Evolutionary conservation across 2,113 vertebrate species (phyloP).

Genomic region (Speoplatyrhinus poulsoni): DNA sequence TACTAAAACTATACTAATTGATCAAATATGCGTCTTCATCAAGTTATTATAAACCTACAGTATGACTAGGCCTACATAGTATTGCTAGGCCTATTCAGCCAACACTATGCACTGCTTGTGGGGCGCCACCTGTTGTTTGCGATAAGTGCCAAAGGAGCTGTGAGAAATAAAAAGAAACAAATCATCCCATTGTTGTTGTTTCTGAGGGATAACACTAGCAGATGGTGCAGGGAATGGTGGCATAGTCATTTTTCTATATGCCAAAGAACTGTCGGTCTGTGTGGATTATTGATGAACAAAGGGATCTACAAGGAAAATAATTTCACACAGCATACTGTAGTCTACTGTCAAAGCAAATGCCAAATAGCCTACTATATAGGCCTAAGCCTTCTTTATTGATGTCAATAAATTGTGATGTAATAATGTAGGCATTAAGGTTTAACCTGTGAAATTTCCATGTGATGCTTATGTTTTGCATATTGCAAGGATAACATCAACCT

Average conservation of each 20-base stretch:
- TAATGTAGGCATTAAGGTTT: no score
- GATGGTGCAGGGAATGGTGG: slow-evolving; percentile 37
- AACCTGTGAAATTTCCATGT: no score
- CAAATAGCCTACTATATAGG: no score
- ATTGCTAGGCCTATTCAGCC: background rate
- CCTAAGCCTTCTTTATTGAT: no score
- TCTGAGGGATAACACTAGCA: slow-evolving; percentile 25
- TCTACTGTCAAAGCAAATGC: no score
- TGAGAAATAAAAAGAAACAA: background rate
- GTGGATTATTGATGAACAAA: slow-evolving; percentile 45
- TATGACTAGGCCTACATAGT: background rate
- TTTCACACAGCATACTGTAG: no score
- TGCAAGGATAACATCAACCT: no score
- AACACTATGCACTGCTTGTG: slow-evolving; percentile 2
- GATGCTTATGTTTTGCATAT: no score
- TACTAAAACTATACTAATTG: no score
- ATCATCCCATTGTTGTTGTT: slow-evolving; percentile 13
- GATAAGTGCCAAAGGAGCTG: slow-evolving; percentile 20
- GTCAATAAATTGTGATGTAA: no score
- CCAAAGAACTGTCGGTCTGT: slow-evolving; percentile 37
- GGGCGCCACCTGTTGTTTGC: slow-evolving; percentile 19
- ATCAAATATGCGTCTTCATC: no score
- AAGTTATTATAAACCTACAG: background rate
- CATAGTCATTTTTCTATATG: slow-evolving; percentile 36
- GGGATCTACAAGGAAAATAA: slow-evolving; percentile 12